phyloP scores from a whole-genome alignment of 2,888 invertebrate species.

The Plebejus melissa region DNA sequence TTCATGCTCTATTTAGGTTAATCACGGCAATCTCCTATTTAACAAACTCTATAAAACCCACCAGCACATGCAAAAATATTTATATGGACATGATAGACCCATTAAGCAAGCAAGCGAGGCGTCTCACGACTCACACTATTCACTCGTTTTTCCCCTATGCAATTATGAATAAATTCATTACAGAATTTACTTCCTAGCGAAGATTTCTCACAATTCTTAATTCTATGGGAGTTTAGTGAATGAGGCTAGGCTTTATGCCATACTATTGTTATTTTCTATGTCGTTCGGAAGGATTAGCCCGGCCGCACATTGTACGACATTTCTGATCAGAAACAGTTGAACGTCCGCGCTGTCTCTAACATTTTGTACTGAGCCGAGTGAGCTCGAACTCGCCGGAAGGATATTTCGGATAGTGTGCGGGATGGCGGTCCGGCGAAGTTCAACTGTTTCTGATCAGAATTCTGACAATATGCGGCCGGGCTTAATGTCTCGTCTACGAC shows the following conservation, averaged over 20 bases:
- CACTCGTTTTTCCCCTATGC: constrained; percentile 24
- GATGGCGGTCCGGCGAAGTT: no score
- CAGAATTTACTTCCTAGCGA: constrained; percentile 25
- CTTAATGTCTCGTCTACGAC: neutral
- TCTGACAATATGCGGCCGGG: neutral
- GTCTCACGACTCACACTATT: constrained; percentile 21
- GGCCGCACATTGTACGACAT: no score
- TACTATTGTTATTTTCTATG: constrained; percentile 15
- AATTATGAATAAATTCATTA: constrained; percentile 26
- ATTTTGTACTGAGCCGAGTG: no score
- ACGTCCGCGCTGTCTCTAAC: no score
- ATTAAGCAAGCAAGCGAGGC: constrained; percentile 26
- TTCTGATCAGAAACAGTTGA: no score
- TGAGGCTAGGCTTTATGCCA: constrained; percentile 16
- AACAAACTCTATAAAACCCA: neutral
- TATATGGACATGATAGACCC: constrained; percentile 15
- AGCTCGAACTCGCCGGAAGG: no score
- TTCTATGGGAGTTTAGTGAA: constrained; percentile 22
- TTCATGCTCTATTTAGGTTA: constrained; percentile 6
- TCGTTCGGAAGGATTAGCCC: neutral
- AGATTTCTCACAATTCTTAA: constrained; percentile 25
- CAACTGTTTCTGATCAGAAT: no score
- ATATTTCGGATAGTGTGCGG: no score
- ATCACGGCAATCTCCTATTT: neutral
- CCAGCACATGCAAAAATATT: constrained; percentile 12